Evolutionary conservation across 2,888 invertebrate genomes (phyloP), one percentile per base, ranked within the genome.

Genomic region (Dione juno): DNA sequence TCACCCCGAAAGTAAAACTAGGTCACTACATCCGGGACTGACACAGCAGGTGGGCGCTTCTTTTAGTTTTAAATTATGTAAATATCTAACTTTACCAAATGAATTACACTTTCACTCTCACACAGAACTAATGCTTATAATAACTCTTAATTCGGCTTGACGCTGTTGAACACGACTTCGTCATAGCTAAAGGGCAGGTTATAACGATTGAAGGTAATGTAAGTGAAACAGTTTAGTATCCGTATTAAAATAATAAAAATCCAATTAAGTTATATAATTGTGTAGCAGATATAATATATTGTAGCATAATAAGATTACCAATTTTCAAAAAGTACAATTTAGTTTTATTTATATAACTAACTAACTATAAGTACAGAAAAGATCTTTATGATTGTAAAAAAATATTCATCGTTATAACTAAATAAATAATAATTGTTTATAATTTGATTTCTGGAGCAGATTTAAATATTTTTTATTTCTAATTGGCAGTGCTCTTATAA

Each of bases 21-120:
- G 57, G 57, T 1, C 37, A 16, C 57, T 3, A 57, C 57, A 11
- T 57, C 57, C 57, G 57, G 57, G 16, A 57, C 35, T 10, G 37
- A 10, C 57, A 16, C 45, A 45, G n/a, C 43, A 61, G 61, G 16
- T 28, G 61, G 61, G 11, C 2, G 28, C 28, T 28, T 43, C 2
- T 0, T 59, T 37, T 3, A 8, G 48, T 50, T 50, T 19, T 50
- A 52, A 37, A 50, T 16, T 37, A 64, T 48, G 40, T 64, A 48
- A 50, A 48, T 50, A 50, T 40, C 50, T 50, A 50, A 40, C 13
- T 64, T 48, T 52, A 64, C 35, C n/a, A 64, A 64, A 64, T 64
- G 37, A 40, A 64, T 50, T 64, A 52, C 16, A 68, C 68, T 68
- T 68, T 68, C 61, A 68, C 63, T 68, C 43, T 63, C 45, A 63